Percentiles rank a stretch among this genome's conserved stretches.
phyloP scores from a whole-genome alignment of 2,888 invertebrate genomes.

The Diloba caeruleocephala region DNA sequence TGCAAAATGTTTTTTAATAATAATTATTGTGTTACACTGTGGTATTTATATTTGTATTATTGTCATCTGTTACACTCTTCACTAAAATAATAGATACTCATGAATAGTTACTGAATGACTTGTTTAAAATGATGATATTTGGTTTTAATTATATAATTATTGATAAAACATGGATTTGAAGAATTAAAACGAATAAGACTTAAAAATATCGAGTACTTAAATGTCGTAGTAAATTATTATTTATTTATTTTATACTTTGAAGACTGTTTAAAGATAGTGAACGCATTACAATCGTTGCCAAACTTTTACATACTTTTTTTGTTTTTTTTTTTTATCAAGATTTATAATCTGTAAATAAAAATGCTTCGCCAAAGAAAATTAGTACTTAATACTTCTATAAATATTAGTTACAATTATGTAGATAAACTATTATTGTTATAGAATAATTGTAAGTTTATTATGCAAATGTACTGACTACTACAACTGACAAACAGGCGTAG shows the following conservation, averaged over 20 bases:
- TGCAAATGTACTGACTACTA: slow-evolving; percentile 45
- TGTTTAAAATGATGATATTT: slow-evolving; percentile 12
- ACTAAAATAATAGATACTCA: slow-evolving; percentile 12
- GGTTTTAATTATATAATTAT: slow-evolving; percentile 21
- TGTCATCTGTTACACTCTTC: slow-evolving; percentile 1
- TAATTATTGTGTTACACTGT: not conserved
- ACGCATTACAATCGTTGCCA: slow-evolving; percentile 47
- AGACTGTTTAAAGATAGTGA: slow-evolving; percentile 53
- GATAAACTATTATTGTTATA: slow-evolving; percentile 48
- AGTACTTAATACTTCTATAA: slow-evolving; percentile 73
- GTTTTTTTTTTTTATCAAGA: slow-evolving; percentile 46
- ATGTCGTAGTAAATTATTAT: slow-evolving; percentile 41
- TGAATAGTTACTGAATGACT: no score
- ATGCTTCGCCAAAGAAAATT: slow-evolving; percentile 80
- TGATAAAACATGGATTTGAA: slow-evolving; percentile 55
- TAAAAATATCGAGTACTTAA: slow-evolving; percentile 41
- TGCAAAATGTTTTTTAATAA: slow-evolving; percentile 17
- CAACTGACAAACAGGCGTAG: no score
- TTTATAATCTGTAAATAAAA: slow-evolving; percentile 72
- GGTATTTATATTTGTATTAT: not conserved
- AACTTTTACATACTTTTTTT: slow-evolving; percentile 31
- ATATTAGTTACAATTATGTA: slow-evolving; percentile 58
- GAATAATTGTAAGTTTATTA: slow-evolving; percentile 35
- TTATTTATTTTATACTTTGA: slow-evolving; percentile 43
- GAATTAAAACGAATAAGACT: slow-evolving; percentile 52